These are phyloP conservation scores for Intellagama lesueurii DNA, from an alignment of 2,797 vertebrate genomes.

Conservation along the genomic window DNA sequence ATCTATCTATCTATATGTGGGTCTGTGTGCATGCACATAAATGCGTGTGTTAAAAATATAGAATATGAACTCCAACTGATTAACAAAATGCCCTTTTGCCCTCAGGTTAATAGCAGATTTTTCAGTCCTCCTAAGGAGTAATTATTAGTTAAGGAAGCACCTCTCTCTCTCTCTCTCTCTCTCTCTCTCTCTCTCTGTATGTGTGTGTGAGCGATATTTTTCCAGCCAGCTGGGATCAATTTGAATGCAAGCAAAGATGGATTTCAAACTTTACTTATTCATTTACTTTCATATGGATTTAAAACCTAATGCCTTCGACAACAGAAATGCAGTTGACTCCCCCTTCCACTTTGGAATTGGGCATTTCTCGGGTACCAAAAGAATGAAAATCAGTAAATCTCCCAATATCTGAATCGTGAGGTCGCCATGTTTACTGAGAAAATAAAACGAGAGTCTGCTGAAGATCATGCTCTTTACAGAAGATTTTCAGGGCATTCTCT, in stretches of 20 bases:
- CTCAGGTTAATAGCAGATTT: slow-evolving; percentile 83
- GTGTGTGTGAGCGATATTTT: slow-evolving; percentile 43
- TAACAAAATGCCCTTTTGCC: slow-evolving; percentile 80
- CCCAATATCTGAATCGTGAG: too few relatives aligned
- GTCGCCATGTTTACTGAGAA: too few relatives aligned
- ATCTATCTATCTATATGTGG: background rate
- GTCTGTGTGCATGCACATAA: background rate
- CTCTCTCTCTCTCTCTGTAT: background rate
- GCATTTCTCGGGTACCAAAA: too few relatives aligned
- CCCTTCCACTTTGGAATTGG: too few relatives aligned
- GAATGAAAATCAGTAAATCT: too few relatives aligned
- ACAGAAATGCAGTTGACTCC: background rate
- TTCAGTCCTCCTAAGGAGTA: slow-evolving; percentile 75
- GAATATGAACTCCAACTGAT: slow-evolving; percentile 77
- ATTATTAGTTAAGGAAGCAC: slow-evolving; percentile 80
- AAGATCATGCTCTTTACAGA: too few relatives aligned
- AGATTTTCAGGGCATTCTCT: too few relatives aligned
- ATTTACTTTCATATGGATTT: background rate
- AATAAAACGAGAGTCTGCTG: too few relatives aligned
- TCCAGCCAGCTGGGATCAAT: slow-evolving; percentile 72
- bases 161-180: background rate
- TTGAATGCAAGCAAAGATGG: slow-evolving; percentile 58
- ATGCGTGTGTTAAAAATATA: slow-evolving; percentile 46
- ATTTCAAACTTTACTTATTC: too few relatives aligned
- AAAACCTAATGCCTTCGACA: background rate